Conservation (phyloP, 1,140 invertebrate species). For the Drosophila trapezifrons region DNA sequence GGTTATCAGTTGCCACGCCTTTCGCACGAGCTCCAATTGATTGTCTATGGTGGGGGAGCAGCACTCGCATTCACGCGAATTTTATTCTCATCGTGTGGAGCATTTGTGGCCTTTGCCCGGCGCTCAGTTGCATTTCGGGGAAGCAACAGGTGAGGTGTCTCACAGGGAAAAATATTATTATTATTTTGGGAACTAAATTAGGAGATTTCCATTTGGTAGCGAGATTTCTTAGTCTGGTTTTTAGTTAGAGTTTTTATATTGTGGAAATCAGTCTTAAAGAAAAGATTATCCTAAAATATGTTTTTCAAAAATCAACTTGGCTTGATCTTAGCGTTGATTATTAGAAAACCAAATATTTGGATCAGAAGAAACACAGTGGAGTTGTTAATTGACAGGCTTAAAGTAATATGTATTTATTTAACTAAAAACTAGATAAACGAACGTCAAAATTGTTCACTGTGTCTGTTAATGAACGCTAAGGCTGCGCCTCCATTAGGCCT, state of each 20-base stretch:
- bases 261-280: neutral
- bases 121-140: slow-evolving; percentile 12
- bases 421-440: neutral
- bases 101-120: slow-evolving; percentile 32
- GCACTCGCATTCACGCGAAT: slow-evolving; percentile 29
- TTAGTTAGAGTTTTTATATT: no score
- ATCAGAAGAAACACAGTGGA: no score
- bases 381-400: no score
- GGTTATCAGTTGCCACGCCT: slow-evolving; percentile 36
- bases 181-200: neutral
- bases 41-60: slow-evolving; percentile 7
- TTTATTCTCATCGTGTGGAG: slow-evolving; percentile 19
- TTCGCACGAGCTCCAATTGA: slow-evolving; percentile 26
- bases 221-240: no score
- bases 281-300: no score
- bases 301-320: no score
- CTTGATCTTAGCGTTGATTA: no score
- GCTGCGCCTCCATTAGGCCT: slow-evolving; percentile 50
- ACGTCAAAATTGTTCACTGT: slow-evolving; percentile 5
- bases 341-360: no score
- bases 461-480: slow-evolving; percentile 28
- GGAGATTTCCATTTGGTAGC: no score
- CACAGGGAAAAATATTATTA: neutral
- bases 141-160: slow-evolving; percentile 32
- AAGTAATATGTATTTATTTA: neutral